Evolutionary conservation across 2,113 vertebrate species (phyloP).

Genomic region (Spilogale gracilis): DNA sequence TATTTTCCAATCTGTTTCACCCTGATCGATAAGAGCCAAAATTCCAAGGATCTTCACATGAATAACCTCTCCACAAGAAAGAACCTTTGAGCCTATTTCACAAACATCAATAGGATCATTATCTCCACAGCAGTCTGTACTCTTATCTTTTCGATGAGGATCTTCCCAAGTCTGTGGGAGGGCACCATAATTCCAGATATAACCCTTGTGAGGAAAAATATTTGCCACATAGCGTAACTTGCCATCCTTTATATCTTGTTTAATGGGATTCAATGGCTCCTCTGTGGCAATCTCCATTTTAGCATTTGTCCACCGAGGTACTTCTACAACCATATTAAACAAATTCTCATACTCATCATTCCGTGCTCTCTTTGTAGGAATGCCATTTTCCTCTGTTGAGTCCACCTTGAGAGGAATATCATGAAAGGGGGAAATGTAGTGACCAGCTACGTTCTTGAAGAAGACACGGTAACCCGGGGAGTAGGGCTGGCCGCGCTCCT

Average conservation of each 20-base stretch:
- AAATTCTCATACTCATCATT: constrained; percentile 87
- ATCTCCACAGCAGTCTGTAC: constrained; percentile 94
- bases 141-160: constrained; percentile 90
- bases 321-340: constrained; percentile 98
- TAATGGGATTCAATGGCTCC: constrained; percentile 97
- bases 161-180: constrained; percentile 99
- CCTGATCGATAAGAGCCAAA: constrained; percentile 95
- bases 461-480: constrained; percentile 93
- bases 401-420: constrained; percentile 94
- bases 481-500: constrained; percentile 90
- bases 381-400: constrained; percentile 85
- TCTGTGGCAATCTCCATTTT: constrained; percentile 99
- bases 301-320: constrained; percentile 98
- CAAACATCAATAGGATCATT: constrained; percentile 98
- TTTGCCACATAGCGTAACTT: constrained; percentile 95
- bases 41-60: constrained; percentile 95
- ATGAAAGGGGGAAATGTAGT: constrained; percentile 97
- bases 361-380: constrained; percentile 88
- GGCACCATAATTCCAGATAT: constrained; percentile 99
- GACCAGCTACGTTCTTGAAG: constrained; percentile 93
- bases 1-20: constrained; percentile 98
- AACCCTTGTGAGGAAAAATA: constrained; percentile 98
- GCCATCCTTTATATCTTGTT: constrained; percentile 95
- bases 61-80: constrained; percentile 92
- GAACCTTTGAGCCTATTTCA: constrained; percentile 96